Conservation (phyloP, 2,113 vertebrate species). For the Dipodomys merriami region DNA sequence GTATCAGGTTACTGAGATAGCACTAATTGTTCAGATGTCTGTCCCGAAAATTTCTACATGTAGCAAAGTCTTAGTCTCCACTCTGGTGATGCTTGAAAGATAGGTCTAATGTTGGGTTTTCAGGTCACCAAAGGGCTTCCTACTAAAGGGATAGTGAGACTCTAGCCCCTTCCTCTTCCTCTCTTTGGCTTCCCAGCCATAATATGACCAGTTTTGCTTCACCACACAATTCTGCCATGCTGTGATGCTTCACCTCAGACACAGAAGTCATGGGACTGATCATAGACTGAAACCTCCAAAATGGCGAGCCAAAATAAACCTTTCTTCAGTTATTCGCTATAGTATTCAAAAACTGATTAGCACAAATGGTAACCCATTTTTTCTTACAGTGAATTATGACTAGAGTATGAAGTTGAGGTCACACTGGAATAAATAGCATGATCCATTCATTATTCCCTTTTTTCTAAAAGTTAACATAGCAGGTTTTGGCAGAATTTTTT, state of each 20-base stretch:
- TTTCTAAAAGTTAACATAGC: background rate
- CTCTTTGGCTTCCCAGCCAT: background rate
- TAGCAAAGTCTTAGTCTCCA: background rate
- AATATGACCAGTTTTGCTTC: background rate
- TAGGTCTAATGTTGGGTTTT: background rate
- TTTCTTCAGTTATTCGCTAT: background rate
- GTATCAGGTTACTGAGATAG: background rate
- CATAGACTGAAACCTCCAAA: background rate
- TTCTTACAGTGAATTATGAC: background rate
- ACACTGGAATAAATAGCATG: background rate
- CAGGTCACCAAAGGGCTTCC: fast-evolving
- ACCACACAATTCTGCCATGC: background rate
- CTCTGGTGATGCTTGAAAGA: background rate
- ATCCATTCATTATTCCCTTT: background rate
- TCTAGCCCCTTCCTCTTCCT: background rate
- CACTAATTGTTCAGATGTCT: background rate
- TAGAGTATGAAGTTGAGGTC: background rate
- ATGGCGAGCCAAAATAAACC: background rate
- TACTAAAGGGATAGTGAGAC: background rate
- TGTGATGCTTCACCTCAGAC: background rate
- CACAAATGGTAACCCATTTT: background rate
- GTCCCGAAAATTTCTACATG: too few relatives aligned
- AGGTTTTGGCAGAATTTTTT: background rate
- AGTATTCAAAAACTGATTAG: background rate
- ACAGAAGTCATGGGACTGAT: background rate